These are phyloP conservation scores for Python bivittatus DNA, from an alignment of 2,113 vertebrate species.

Conservation along the genomic window DNA sequence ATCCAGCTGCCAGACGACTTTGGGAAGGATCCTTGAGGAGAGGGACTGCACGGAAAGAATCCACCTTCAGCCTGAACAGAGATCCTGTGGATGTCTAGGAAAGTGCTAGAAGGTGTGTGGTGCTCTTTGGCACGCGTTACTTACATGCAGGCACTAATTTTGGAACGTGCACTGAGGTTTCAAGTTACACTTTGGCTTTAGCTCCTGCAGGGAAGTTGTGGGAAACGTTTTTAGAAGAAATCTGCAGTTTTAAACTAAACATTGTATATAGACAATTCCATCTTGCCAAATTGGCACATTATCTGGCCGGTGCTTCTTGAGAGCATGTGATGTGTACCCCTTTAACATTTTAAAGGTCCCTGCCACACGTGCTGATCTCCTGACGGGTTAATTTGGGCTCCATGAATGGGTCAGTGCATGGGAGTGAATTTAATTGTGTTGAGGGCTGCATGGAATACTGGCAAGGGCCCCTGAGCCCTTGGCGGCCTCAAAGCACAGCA, in stretches of 20 bases:
- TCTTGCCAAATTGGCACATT: background rate
- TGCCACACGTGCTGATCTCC: background rate
- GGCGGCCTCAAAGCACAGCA: background rate
- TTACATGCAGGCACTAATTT: background rate
- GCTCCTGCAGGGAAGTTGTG: background rate
- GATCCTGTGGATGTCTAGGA: conserved; percentile 23
- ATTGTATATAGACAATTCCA: background rate
- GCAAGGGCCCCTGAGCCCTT: background rate
- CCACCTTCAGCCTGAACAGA: background rate
- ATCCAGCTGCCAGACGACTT: accelerated
- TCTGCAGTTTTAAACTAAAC: background rate
- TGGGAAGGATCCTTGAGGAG: accelerated
- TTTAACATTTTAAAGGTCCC: background rate
- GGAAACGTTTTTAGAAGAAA: background rate
- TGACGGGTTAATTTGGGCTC: background rate
- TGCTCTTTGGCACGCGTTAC: conserved; percentile 37
- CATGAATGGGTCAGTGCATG: too few species aligned
- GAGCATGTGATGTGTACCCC: background rate
- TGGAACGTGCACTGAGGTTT: background rate
- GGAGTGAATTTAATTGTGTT: background rate
- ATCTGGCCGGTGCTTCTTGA: too few species aligned
- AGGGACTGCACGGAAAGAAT: background rate
- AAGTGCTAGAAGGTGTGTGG: conserved; percentile 39
- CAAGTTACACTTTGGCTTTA: background rate
- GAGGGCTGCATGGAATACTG: background rate